These are phyloP conservation scores for Poecilia wingei DNA, from an alignment of 2,797 vertebrate species.

Conservation along the genomic window DNA sequence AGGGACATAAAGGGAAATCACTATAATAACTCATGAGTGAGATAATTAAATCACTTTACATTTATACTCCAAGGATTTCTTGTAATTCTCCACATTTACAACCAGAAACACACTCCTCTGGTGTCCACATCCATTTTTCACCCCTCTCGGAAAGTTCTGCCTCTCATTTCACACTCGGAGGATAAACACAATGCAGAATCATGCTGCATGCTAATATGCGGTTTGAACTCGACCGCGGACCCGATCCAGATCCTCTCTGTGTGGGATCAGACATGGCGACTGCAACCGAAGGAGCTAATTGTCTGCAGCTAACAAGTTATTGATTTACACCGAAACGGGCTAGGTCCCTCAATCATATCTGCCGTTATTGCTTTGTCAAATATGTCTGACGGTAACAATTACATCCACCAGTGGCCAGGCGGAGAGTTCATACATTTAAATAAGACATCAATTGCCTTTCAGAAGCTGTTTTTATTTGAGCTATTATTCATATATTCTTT, in stretches of 20 bases:
- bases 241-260: constrained; percentile 23
- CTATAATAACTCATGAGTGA: constrained; percentile 1
- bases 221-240: not conserved
- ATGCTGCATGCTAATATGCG: constrained; percentile 22
- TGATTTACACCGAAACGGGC: constrained; percentile 49
- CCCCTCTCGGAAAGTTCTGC: not conserved
- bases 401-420: constrained; percentile 8
- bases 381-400: constrained; percentile 34
- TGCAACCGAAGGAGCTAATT: constrained; percentile 39
- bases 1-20: not conserved
- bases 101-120: not conserved
- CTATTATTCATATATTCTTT: constrained; percentile 4
- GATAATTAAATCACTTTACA: not conserved
- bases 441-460: not conserved
- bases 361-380: constrained; percentile 36
- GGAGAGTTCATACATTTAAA: constrained; percentile 10
- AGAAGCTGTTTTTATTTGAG: not conserved
- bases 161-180: not conserved
- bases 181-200: not conserved
- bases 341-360: constrained; percentile 49
- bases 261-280: constrained; percentile 5
- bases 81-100: constrained; percentile 1
- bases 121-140: constrained; percentile 3
- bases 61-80: not conserved
- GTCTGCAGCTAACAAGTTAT: constrained; percentile 52